Evolutionary conservation across 2,113 vertebrate species (phyloP).

Genomic region (Nothocercus nigrocapillus): DNA sequence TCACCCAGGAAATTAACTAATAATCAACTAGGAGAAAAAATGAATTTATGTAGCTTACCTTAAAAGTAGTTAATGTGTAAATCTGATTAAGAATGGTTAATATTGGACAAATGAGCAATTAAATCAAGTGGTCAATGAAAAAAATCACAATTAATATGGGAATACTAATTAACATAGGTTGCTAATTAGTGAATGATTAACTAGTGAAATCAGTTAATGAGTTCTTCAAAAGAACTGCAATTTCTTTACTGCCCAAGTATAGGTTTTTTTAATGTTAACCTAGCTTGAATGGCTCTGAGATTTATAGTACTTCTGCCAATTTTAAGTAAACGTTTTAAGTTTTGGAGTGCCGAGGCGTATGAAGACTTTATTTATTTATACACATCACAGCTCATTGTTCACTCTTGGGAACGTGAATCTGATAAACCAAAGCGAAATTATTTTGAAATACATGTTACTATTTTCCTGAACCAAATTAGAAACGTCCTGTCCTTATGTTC

Average conservation of each 20-base stretch:
- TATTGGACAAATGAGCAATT: neutral
- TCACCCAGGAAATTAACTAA: neutral
- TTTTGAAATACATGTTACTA: constrained; percentile 35
- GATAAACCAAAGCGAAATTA: constrained; percentile 10
- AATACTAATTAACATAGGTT: neutral
- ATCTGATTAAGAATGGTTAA: neutral
- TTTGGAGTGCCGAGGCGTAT: neutral
- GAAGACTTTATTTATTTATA: constrained; percentile 40
- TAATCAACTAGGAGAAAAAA: neutral
- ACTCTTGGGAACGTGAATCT: constrained; percentile 26
- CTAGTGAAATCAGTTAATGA: neutral
- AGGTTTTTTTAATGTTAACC: neutral
- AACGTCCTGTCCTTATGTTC: constrained; percentile 52
- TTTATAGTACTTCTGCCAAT: constrained; percentile 23
- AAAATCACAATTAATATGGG: neutral
- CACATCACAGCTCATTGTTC: constrained; percentile 34
- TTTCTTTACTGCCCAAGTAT: neutral
- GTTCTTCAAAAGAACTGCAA: neutral
- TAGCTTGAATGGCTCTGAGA: neutral
- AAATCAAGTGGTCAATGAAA: neutral
- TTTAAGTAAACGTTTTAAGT: constrained; percentile 28
- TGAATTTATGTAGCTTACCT: neutral
- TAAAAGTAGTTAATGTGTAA: neutral
- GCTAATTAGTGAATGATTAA: neutral
- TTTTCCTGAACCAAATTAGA: constrained; percentile 43